phyloP scores from a whole-genome alignment of 2,888 invertebrate genomes.

The Dioctria linearis region DNA sequence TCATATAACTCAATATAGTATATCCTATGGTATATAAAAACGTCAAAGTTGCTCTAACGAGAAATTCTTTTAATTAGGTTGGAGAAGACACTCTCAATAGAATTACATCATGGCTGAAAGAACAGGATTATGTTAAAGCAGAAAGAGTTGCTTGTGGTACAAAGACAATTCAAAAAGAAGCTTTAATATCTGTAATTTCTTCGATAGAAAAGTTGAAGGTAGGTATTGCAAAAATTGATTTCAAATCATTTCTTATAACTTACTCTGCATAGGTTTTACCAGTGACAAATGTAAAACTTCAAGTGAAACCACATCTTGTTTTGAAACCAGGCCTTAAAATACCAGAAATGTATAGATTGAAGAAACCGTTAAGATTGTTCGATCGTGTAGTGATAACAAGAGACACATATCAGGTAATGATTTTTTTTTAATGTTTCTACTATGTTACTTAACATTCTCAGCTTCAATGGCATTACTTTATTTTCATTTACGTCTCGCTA shows the following conservation, averaged over 20 bases:
- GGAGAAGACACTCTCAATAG: constrained; percentile 70
- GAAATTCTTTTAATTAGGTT: constrained; percentile 34
- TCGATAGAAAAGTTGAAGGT: constrained; percentile 70
- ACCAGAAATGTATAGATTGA: constrained; percentile 68
- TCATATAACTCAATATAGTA: too few species aligned
- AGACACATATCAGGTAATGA: constrained; percentile 76
- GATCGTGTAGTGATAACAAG: constrained; percentile 89
- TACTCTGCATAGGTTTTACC: constrained; percentile 62
- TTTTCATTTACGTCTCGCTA: too few species aligned
- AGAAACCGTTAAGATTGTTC: constrained; percentile 73
- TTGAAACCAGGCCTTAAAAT: constrained; percentile 74
- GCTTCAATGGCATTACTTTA: too few species aligned
- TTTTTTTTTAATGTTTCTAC: not conserved
- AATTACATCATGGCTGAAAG: constrained; percentile 80
- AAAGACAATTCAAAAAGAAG: constrained; percentile 79
- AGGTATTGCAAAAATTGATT: too few species aligned
- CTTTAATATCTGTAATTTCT: constrained; percentile 71
- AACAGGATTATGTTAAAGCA: constrained; percentile 77
- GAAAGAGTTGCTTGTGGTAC: constrained; percentile 80
- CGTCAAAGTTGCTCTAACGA: too few species aligned
- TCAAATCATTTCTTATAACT: not conserved
- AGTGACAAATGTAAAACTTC: constrained; percentile 76
- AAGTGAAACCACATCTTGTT: constrained; percentile 85
- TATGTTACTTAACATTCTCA: not conserved
- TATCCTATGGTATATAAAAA: too few species aligned